phyloP scores from a whole-genome alignment of 92 coral and sea anemone species.

The Epizoanthus ramosus region DNA sequence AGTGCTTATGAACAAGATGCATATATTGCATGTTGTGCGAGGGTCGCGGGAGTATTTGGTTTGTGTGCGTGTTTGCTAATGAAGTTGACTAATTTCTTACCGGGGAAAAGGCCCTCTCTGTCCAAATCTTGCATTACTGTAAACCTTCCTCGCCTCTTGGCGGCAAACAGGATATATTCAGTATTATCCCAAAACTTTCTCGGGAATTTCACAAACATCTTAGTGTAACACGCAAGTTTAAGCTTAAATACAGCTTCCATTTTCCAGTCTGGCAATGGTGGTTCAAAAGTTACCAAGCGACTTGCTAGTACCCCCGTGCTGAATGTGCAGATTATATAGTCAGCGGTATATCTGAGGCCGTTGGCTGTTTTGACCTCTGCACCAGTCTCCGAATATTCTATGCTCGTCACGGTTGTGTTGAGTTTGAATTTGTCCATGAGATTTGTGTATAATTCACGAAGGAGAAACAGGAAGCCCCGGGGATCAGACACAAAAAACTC shows the following conservation, averaged over 20 bases:
- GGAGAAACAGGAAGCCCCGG: conserved; percentile 55
- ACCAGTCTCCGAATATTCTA: conserved; percentile 48
- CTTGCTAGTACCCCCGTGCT: conserved; percentile 87
- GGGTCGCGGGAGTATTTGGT: too few species aligned
- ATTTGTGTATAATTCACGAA: conserved; percentile 43
- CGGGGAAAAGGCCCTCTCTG: conserved; percentile 30
- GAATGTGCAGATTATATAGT: conserved; percentile 80
- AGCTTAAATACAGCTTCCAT: conserved; percentile 59
- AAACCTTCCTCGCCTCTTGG: conserved; percentile 49
- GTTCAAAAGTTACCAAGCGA: conserved; percentile 64
- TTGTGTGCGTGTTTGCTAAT: too few species aligned
- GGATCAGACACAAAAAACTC: conserved; percentile 68
- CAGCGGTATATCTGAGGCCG: conserved; percentile 75
- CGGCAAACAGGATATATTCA: conserved; percentile 67
- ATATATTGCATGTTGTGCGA: too few species aligned
- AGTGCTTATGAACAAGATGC: too few species aligned
- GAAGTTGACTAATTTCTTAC: background rate
- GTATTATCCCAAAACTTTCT: conserved; percentile 79
- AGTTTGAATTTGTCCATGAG: conserved; percentile 54
- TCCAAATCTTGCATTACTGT: conserved; percentile 53
- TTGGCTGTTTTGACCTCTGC: conserved; percentile 59
- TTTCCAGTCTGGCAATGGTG: conserved; percentile 82
- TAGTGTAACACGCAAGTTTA: conserved; percentile 75
- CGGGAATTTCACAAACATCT: conserved; percentile 75
- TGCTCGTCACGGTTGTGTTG: conserved; percentile 47